Evolutionary conservation across 1,140 invertebrate genomes (phyloP).

Genomic region (Rhizoglyphus robini): DNA sequence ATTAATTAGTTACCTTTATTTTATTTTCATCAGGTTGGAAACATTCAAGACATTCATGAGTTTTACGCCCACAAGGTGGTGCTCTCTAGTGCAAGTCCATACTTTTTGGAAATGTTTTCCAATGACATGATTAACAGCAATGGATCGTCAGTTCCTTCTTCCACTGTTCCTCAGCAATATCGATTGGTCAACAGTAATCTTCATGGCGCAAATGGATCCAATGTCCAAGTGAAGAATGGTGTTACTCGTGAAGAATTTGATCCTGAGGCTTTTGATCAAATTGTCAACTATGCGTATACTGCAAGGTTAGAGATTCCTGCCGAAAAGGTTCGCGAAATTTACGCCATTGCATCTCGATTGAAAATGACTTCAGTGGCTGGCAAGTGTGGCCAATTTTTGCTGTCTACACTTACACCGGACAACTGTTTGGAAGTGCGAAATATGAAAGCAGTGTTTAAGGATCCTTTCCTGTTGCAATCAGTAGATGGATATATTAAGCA

Average conservation of each 20-base stretch:
- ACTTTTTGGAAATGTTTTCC: slow-evolving; percentile 60
- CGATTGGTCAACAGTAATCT: slow-evolving; percentile 37
- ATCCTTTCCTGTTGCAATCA: slow-evolving; percentile 44
- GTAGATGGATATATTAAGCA: slow-evolving; percentile 56
- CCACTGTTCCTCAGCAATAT: slow-evolving; percentile 34
- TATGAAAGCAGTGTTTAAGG: slow-evolving; percentile 48
- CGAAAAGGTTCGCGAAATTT: slow-evolving; percentile 52
- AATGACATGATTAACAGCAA: slow-evolving; percentile 37
- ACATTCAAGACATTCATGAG: slow-evolving; percentile 43
- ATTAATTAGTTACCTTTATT: background rate
- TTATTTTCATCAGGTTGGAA: slow-evolving; percentile 22
- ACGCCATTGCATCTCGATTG: slow-evolving; percentile 53
- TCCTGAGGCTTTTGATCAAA: slow-evolving; percentile 49
- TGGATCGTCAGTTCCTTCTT: background rate
- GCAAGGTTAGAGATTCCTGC: slow-evolving; percentile 44
- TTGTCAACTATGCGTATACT: slow-evolving; percentile 69
- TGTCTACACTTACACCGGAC: slow-evolving; percentile 47
- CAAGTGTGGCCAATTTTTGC: slow-evolving; percentile 53
- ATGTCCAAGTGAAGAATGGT: slow-evolving; percentile 29
- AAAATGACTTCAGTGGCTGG: slow-evolving; percentile 51
- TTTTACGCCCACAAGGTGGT: slow-evolving; percentile 60
- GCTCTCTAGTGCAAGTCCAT: slow-evolving; percentile 56
- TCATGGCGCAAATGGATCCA: background rate
- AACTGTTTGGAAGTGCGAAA: slow-evolving; percentile 52
- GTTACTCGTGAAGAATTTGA: slow-evolving; percentile 45